Evolutionary conservation across 2,797 vertebrate genomes (phyloP).

Genomic region (Leptodactylus fallax): DNA sequence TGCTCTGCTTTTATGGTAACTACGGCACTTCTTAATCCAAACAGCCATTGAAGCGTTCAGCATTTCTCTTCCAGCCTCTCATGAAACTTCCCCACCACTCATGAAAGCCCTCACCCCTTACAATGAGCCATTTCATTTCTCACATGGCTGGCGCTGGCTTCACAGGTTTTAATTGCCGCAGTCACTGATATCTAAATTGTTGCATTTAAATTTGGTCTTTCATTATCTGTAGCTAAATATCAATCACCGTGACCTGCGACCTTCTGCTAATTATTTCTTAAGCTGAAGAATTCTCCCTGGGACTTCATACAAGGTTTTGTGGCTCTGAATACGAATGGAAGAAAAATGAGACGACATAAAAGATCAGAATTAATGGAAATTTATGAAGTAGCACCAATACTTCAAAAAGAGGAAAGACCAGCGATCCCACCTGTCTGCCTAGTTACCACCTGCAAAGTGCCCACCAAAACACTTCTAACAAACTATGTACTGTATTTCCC

Average conservation of each 20-base stretch:
- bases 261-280: slow-evolving; percentile 21
- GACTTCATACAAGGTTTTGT: not conserved
- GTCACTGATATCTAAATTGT: slow-evolving; percentile 36
- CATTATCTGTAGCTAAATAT: slow-evolving; percentile 14
- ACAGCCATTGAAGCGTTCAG: not conserved
- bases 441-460: no score
- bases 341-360: not conserved
- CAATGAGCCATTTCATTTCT: slow-evolving; percentile 13
- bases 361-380: not conserved
- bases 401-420: no score
- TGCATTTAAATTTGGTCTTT: slow-evolving; percentile 34
- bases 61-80: not conserved
- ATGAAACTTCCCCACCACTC: not conserved
- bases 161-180: slow-evolving; percentile 37
- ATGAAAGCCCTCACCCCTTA: slow-evolving; percentile 10
- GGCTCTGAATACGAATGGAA: not conserved
- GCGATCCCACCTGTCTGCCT: no score
- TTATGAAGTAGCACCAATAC: not conserved
- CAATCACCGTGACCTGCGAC: slow-evolving; percentile 16
- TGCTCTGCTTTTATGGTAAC: not conserved
- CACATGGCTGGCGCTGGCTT: not conserved
- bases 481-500: no score
- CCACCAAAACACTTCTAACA: no score
- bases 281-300: not conserved
- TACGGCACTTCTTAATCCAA: not conserved